Conservation (phyloP, 2,797 vertebrate species). For the Hydrolagus colliei region DNA sequence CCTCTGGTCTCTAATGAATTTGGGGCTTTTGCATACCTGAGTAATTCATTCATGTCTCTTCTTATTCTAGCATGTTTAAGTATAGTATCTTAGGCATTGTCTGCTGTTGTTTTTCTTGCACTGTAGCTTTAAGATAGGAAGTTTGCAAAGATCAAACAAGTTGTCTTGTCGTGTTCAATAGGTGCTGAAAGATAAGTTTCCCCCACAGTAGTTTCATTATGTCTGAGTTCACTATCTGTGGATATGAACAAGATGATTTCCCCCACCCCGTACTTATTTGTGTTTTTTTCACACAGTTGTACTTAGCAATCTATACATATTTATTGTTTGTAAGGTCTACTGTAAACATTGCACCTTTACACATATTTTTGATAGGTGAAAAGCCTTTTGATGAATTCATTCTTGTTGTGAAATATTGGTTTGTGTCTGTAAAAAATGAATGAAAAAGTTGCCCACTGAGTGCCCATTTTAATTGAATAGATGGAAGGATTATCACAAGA, state of each 20-base stretch:
- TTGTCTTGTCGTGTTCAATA: background rate
- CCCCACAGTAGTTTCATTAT: background rate
- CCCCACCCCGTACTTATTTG: constrained; percentile 15
- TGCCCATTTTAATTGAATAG: constrained; percentile 99
- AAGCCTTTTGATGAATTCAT: constrained; percentile 20
- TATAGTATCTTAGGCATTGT: background rate
- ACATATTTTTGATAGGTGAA: constrained; percentile 29
- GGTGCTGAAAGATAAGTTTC: background rate
- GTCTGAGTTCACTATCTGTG: background rate
- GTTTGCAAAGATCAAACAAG: background rate
- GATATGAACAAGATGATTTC: constrained; percentile 14
- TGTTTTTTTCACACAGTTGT: constrained; percentile 22
- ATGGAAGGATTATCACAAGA: constrained; percentile 99
- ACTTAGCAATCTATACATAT: background rate
- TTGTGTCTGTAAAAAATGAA: constrained; percentile 84
- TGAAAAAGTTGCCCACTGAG: constrained; percentile 94
- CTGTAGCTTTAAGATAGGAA: background rate
- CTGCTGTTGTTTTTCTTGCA: constrained; percentile 14
- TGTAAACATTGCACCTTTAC: constrained; percentile 26
- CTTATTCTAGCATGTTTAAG: constrained; percentile 25
- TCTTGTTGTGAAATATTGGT: constrained; percentile 59
- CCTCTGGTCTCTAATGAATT: background rate
- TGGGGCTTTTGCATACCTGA: background rate
- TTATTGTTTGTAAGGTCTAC: constrained; percentile 26
- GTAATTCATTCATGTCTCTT: background rate